Conservation (phyloP, 2,113 vertebrate genomes). For the Calonectris borealis region DNA sequence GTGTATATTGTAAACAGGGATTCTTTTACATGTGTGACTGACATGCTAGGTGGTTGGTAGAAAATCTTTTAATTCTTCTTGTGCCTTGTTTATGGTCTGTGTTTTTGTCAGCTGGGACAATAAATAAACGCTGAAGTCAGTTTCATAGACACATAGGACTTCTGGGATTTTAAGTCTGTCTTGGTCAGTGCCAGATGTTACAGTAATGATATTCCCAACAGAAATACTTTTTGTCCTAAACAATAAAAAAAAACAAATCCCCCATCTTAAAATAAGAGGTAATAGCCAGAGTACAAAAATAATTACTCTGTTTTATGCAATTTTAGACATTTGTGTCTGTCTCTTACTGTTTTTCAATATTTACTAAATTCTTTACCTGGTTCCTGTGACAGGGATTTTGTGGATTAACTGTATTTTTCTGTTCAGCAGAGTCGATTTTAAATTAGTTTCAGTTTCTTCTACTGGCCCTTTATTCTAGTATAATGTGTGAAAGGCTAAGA, state of each 20-base stretch:
- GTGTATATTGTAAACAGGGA: neutral
- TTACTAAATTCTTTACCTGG: neutral
- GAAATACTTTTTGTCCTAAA: neutral
- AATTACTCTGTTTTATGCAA: neutral
- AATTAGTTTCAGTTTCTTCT: neutral
- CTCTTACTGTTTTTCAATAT: neutral
- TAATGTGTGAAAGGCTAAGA: neutral
- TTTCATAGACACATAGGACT: neutral
- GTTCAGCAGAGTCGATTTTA: neutral
- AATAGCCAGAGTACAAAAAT: neutral
- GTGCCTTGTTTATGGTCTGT: neutral
- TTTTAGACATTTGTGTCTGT: neutral
- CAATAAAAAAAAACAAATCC: neutral
- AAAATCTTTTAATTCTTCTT: neutral
- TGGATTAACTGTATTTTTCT: neutral
- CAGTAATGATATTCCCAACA: neutral
- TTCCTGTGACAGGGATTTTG: neutral
- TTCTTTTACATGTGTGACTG: neutral
- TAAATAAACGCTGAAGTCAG: neutral
- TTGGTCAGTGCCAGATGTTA: neutral
- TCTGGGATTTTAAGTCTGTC: neutral
- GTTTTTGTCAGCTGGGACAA: neutral
- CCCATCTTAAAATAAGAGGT: neutral
- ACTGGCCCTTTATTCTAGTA: neutral
- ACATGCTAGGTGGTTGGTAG: neutral